These are phyloP conservation scores for Pseudomyrmex flavicornis DNA, from an alignment of 1,140 invertebrate species.

Conservation along the genomic window DNA sequence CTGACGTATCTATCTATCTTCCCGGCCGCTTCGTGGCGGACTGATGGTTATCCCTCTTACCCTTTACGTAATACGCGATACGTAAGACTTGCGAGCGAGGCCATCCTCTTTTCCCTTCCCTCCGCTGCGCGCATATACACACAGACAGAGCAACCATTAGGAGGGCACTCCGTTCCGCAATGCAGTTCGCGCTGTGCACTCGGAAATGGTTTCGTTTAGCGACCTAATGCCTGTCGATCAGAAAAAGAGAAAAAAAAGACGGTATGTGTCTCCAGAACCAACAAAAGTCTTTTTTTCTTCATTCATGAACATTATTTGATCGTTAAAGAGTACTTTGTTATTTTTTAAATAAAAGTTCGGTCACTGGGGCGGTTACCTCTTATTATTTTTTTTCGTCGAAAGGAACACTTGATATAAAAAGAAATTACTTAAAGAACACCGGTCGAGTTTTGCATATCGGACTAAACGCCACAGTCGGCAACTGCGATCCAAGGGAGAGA, in stretches of 20 bases:
- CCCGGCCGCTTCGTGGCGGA: constrained; percentile 60
- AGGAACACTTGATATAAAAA: background rate
- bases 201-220: background rate
- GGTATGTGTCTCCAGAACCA: background rate
- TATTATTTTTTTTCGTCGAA: too few species aligned
- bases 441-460: constrained; percentile 5
- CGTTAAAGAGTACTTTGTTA: background rate
- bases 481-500: constrained; percentile 18
- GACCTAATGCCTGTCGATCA: background rate
- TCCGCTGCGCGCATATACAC: background rate
- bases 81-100: constrained; percentile 72
- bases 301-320: too few species aligned
- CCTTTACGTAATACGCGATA: constrained; percentile 76
- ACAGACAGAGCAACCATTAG: constrained; percentile 1
- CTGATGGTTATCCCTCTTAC: constrained; percentile 66
- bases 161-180: constrained; percentile 43
- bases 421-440: background rate
- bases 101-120: background rate
- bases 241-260: background rate
- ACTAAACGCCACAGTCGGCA: constrained; percentile 23
- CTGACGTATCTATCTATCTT: constrained; percentile 81
- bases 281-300: background rate
- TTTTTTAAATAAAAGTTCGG: background rate
- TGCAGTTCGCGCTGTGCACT: constrained; percentile 36
- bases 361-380: background rate